Conservation (phyloP, 2,888 invertebrate species). For the Ferrisia virgata region DNA sequence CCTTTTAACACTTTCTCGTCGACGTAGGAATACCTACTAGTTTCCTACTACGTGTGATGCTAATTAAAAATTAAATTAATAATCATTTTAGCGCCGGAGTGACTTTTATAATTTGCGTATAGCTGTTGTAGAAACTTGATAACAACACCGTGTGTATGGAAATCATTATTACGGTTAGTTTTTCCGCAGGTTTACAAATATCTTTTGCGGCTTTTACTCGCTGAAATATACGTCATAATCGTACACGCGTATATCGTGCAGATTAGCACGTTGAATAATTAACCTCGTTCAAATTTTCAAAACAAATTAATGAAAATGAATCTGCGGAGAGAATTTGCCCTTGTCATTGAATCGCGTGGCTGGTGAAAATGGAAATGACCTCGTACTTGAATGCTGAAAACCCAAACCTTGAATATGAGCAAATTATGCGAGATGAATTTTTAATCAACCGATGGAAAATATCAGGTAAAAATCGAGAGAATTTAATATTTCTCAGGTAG, state of each 20-base stretch:
- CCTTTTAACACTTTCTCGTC: neutral
- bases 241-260: neutral
- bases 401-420: too few species aligned
- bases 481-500: too few species aligned
- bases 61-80: conserved; percentile 31
- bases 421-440: too few species aligned
- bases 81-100: neutral
- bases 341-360: too few species aligned
- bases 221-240: neutral
- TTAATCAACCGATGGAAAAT: too few species aligned
- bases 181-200: neutral
- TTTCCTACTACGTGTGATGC: neutral
- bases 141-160: neutral
- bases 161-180: neutral
- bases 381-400: too few species aligned
- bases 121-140: neutral
- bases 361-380: too few species aligned
- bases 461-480: too few species aligned
- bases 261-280: neutral
- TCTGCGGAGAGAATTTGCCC: neutral
- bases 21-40: too few species aligned
- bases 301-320: neutral
- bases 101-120: neutral
- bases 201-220: neutral
- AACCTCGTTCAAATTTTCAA: neutral